These are phyloP conservation scores for Rhynchonycteris naso DNA, from an alignment of 2,797 vertebrate genomes.

Conservation along the genomic window DNA sequence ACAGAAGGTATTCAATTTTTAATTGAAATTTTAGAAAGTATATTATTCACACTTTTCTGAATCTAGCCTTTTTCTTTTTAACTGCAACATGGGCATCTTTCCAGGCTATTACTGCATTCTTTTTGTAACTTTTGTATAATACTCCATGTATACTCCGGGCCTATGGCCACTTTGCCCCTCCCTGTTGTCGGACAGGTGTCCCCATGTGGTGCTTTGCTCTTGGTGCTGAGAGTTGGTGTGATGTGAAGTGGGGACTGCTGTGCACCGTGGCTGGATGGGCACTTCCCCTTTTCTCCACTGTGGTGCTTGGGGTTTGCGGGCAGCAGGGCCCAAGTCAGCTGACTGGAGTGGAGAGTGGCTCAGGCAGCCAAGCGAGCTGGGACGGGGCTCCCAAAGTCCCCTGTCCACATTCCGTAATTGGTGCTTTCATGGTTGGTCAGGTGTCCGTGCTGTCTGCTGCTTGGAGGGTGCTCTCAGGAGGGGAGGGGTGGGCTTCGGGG, in stretches of 20 bases:
- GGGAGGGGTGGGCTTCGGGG: neutral
- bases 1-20: neutral
- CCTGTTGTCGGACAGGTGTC: neutral
- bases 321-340: neutral
- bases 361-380: neutral
- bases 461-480: neutral
- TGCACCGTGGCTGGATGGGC: neutral
- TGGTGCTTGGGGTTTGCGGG: neutral
- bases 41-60: neutral
- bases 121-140: neutral
- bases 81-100: neutral
- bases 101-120: neutral
- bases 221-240: accelerated
- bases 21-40: neutral
- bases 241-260: neutral
- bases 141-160: neutral
- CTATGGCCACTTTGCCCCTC: neutral
- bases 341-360: too few relatives aligned
- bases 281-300: accelerated
- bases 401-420: accelerated
- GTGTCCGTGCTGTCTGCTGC: neutral
- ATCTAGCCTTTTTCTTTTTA: neutral
- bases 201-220: neutral
- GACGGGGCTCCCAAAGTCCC: neutral
- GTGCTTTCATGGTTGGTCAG: accelerated